These are phyloP conservation scores for Drosophila auraria DNA, from an alignment of 1,140 invertebrate species.

Conservation along the genomic window DNA sequence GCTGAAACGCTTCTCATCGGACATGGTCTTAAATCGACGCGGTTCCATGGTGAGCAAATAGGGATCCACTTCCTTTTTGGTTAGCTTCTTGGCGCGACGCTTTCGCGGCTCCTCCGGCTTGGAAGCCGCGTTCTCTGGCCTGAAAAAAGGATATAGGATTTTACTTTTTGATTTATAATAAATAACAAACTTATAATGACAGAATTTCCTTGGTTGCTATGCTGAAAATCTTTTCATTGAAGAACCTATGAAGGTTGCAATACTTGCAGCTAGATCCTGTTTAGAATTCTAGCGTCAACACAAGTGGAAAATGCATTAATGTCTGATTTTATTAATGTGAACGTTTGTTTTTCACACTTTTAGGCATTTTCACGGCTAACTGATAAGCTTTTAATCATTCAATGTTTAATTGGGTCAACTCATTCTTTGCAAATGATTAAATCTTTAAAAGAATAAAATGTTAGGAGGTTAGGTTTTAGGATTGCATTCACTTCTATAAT, in stretches of 20 bases:
- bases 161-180: not conserved
- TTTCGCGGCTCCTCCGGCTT: conserved; percentile 51
- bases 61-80: conserved; percentile 61
- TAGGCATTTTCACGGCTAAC: not conserved
- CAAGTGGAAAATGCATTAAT: not conserved
- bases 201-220: too few species aligned
- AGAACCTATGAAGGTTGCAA: too few species aligned
- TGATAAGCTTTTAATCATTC: not conserved
- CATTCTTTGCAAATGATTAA: not conserved
- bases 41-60: conserved; percentile 59
- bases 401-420: not conserved
- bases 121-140: conserved; percentile 1
- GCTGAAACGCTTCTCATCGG: conserved; percentile 66
- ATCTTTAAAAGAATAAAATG: not conserved
- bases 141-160: not conserved
- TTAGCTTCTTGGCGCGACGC: conserved; percentile 60
- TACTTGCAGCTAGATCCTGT: too few species aligned
- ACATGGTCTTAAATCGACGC: conserved; percentile 63
- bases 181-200: not conserved
- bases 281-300: too few species aligned
- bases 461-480: not conserved
- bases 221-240: too few species aligned
- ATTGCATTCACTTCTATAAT: not conserved
- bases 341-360: not conserved
- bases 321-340: not conserved